phyloP scores from a whole-genome alignment of 2,113 vertebrate genomes.

The Mystacornis crossleyi region DNA sequence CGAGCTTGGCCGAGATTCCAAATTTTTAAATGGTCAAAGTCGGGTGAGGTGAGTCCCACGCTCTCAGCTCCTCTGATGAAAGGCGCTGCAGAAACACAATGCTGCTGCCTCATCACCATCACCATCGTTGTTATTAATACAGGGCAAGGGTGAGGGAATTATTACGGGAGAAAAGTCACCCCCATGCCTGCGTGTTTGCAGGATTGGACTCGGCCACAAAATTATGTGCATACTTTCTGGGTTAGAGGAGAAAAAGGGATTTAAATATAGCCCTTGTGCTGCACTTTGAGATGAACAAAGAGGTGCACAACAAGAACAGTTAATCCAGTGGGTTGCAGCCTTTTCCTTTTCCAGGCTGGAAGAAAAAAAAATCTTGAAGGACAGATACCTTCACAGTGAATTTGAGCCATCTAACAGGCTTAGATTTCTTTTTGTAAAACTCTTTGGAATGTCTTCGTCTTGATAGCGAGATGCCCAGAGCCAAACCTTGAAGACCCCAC shows the following conservation, averaged over 20 bases:
- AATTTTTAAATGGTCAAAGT: slow-evolving; percentile 30
- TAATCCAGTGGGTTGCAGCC: not conserved
- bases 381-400: not conserved
- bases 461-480: not conserved
- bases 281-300: not conserved
- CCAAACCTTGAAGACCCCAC: not conserved
- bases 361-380: not conserved
- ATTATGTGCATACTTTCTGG: not conserved
- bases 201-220: not conserved
- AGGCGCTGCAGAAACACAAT: not conserved
- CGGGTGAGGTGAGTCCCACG: slow-evolving; percentile 55
- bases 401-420: not conserved
- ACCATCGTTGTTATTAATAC: not conserved
- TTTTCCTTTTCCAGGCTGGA: not conserved
- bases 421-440: not conserved
- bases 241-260: not conserved
- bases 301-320: not conserved
- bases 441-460: not conserved
- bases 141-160: slow-evolving; percentile 43
- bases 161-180: not conserved
- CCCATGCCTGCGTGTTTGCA: not conserved
- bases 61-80: slow-evolving; percentile 45
- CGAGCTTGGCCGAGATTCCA: not conserved
- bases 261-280: not conserved
- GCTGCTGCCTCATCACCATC: slow-evolving; percentile 26